Evolutionary conservation across 2,113 vertebrate species (phyloP), one percentile per base, ranked within the genome.

Genomic region (Barbus barbus): DNA sequence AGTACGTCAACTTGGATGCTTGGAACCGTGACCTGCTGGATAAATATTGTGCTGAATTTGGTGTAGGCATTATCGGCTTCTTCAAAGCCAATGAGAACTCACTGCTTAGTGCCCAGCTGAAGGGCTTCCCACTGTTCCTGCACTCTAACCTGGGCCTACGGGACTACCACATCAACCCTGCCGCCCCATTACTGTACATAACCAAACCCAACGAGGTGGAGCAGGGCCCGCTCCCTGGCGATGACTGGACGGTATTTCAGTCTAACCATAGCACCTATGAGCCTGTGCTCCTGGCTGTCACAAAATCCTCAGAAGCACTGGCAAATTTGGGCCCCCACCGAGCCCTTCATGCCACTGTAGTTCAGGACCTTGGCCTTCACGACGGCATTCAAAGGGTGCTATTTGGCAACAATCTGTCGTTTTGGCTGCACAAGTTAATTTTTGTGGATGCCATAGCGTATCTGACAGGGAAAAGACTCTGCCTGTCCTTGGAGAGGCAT

Each of bases 251-350:
- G 0, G 94, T 99, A 51, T 99, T 99, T 91, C 98, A 99, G 84
- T 99, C 97, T 46, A 99, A 99, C 92, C 98, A 99, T 87, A 98
- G 96, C 87, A 99, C 98, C 3, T 99, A 99, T 0, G 97, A 99
- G 87, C 96, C 98, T 0, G 97, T 99, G 77, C 95, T 99, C 28
- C 93, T 99, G 86, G 98, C 98, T 86, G 96, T 94, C 91, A 96
- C 96, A 0, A 96, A 95, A 88, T 96, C 96, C 18, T 94, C 96
- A 0, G 97, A 98, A 73, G 93, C 93, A 1, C 91, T 95, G 77
- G 93, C 95, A 53, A 95, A 96, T 85, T 91, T 95, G 36, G 94
- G 94, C 46, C 90, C 95, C 26, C 92, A 94, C 86, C 93, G 94
- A 86, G 92, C 96, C 0, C 90, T 96, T 82, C 96, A 98, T 71